phyloP scores from a whole-genome alignment of 1,140 invertebrate genomes.

The Araneus ventricosus region DNA sequence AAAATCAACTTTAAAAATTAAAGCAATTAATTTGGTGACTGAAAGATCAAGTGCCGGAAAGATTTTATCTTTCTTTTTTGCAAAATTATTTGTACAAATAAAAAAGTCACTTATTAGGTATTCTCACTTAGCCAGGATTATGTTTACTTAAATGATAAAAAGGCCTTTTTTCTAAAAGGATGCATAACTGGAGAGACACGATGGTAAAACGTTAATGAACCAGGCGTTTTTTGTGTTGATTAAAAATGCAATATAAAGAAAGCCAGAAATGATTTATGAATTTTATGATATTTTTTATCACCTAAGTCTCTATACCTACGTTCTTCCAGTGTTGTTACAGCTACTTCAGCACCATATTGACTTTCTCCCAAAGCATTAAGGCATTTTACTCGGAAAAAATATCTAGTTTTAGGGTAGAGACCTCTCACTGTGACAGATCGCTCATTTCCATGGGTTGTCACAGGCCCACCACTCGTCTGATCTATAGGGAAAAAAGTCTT shows the following conservation, averaged over 20 bases:
- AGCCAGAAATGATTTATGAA: not conserved
- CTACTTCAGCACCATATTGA: constrained; percentile 94
- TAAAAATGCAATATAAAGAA: not conserved
- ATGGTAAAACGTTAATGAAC: no score
- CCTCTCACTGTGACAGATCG: constrained; percentile 61
- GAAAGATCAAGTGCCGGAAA: no score
- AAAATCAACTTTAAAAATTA: no score
- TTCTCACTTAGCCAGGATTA: no score
- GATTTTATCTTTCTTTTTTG: no score
- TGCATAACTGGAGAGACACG: no score
- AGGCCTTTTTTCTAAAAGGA: no score
- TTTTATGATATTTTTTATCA: not conserved
- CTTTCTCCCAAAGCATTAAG: constrained; percentile 96
- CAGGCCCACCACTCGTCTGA: constrained; percentile 14
- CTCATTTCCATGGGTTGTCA: constrained; percentile 61
- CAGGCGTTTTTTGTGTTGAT: no score
- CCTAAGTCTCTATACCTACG: constrained; percentile 79
- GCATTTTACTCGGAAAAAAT: constrained; percentile 94
- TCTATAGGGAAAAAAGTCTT: not conserved
- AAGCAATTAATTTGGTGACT: no score
- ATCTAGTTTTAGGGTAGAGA: constrained; percentile 92
- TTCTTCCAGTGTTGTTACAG: constrained; percentile 96
- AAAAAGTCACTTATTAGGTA: no score
- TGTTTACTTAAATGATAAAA: no score
- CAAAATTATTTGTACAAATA: no score